Percentiles rank a stretch among this genome's conserved stretches.
Evolutionary conservation across 2,888 invertebrate genomes (phyloP).

Genomic region (Drosophila koepferae): DNA sequence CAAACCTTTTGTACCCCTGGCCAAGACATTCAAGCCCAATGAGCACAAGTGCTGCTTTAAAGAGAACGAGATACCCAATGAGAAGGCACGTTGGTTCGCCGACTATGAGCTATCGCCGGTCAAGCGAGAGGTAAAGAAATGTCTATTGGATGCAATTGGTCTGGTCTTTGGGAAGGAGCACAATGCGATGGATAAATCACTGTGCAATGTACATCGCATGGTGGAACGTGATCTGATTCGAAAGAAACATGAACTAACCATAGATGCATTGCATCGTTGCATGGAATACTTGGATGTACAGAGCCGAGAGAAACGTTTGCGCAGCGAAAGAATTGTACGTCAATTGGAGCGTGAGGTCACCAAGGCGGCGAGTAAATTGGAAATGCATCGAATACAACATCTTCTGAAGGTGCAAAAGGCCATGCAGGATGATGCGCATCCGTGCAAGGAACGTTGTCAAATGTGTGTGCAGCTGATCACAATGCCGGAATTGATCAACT

Average conservation of each 20-base stretch:
- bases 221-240: background rate
- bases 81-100: conserved; percentile 61
- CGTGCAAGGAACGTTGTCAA: conserved; percentile 23
- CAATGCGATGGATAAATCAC: rapidly evolving
- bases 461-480: conserved; percentile 31
- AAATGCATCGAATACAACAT: conserved; percentile 8
- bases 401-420: background rate
- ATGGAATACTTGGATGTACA: conserved; percentile 22
- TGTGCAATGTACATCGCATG: conserved; percentile 51
- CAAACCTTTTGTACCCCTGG: background rate
- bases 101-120: conserved; percentile 49
- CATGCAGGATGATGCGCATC: background rate
- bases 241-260: conserved; percentile 16
- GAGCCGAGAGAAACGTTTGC: background rate
- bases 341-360: conserved; percentile 52
- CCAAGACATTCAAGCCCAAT: background rate
- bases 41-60: conserved; percentile 20
- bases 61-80: conserved; percentile 43
- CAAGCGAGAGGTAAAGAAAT: conserved; percentile 49
- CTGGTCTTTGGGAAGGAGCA: conserved; percentile 17
- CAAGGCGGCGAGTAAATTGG: conserved; percentile 19
- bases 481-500: background rate
- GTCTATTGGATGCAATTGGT: conserved; percentile 41
- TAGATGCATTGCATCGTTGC: conserved; percentile 25
- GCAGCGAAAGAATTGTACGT: conserved; percentile 19